A percentile compares a stretch with the other conserved stretches of the same genome.
Evolutionary conservation across 2,888 invertebrate genomes (phyloP).

Genomic region (Caenorhabditis doughertyi): DNA sequence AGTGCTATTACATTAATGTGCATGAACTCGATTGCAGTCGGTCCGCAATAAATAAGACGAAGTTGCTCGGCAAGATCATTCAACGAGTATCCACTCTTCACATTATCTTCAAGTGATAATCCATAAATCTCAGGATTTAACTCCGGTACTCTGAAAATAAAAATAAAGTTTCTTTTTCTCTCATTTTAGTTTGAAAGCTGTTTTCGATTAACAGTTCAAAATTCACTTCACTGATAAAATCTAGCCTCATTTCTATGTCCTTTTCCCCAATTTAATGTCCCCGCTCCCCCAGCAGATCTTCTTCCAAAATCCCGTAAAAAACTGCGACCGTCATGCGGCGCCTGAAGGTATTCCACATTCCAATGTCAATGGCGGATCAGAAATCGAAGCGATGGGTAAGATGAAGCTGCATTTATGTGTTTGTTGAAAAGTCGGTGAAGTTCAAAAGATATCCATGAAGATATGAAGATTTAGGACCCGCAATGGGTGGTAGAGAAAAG

Average conservation of each 20-base stretch:
- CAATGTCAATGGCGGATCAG: constrained; percentile 47
- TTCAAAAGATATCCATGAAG: constrained; percentile 33
- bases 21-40: constrained; percentile 81
- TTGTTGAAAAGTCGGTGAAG: constrained; percentile 36
- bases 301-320: constrained; percentile 54
- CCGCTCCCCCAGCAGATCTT: constrained; percentile 2
- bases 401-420: constrained; percentile 9
- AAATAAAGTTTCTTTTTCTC: neutral
- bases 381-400: constrained; percentile 35
- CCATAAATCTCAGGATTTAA: constrained; percentile 77
- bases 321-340: constrained; percentile 18
- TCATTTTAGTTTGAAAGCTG: neutral
- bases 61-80: constrained; percentile 73
- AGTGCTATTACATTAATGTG: constrained; percentile 74
- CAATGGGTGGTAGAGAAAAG: constrained; percentile 25
- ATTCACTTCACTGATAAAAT: constrained; percentile 16
- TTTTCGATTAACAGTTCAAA: neutral
- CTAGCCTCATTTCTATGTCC: constrained; percentile 21
- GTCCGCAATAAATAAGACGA: constrained; percentile 77
- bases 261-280: constrained; percentile 10
- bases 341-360: constrained; percentile 48
- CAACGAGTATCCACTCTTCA: constrained; percentile 65
- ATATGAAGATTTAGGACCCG: constrained; percentile 38
- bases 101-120: constrained; percentile 63
- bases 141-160: constrained; percentile 75